Base-by-base conservation (phyloP, 2,888 invertebrate genomes). In the Caenorhabditis sp. region DNA sequence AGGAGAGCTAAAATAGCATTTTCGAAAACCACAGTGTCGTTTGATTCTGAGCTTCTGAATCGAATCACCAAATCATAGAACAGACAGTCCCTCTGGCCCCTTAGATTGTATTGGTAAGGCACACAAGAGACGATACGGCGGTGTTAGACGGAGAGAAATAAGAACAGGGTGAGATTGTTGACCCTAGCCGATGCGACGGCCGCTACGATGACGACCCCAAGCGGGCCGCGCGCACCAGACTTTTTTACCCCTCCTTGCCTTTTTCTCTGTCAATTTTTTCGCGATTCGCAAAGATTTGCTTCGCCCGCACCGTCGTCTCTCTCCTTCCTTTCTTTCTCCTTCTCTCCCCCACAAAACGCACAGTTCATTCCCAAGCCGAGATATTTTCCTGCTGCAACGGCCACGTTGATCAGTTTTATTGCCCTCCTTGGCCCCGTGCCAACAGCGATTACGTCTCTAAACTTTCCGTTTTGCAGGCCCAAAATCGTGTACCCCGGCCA, bases 151-250 rank as follows among this genome's bases (percentile, higher is more conserved):
- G 22, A 55, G 62, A 76, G 40, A 60, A 37, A 69, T 50, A 77
- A 55, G 26, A 58, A 64, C 47, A 64, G 68, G 28, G 70, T 37
- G 70, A 70, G 65, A 58, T 64, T 65, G 79, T 70, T 68, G 70
- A 69, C 70, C 68, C 67, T 58, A 37, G 64, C 24, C 53, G 61
- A 62, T 61, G 62, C 71, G 50, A 51, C 51, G 56, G 51, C 37
- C 35, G 61, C n/a, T n/a, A n/a, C 53, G 64, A 67, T 58, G 74
- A 64, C 72, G 64, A 58, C 65, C 65, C 74, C 56, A 55, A 37
- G 58, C 65, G 51, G 72, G 65, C 32, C 58, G 74, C 74, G 74
- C 74, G 44, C 65, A 65, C 74, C 74, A 67, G 74, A 53, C 74
- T 70, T 68, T 78, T 64, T 78, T 68, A 37, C 62, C 50, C 68